Base-by-base conservation (phyloP, 2,113 vertebrate species). In the Notothenia rossii region DNA sequence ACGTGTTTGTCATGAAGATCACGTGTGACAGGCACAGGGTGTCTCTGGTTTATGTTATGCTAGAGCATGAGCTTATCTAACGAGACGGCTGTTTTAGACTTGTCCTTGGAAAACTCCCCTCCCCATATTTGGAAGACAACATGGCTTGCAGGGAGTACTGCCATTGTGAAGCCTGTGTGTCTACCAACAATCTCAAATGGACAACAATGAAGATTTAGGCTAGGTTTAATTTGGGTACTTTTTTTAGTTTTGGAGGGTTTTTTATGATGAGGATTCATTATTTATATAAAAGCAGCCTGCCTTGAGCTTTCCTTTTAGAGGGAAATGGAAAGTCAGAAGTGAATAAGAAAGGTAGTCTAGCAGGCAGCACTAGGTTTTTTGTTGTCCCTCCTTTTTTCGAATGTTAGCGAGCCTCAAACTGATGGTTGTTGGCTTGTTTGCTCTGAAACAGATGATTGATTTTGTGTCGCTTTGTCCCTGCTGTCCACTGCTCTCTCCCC, bases 391-490 rank as follows among this genome's bases (percentile, higher is more conserved):
- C 13, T 60, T 51, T 53, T 54, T 71, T 56, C 45, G 13, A 54
- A 14, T 40, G 61, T 80, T 70, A 63, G 65, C 60, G 43, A 67
- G 50, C 54, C 40, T 66, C 36, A 66, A 58, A 73, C n/a, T 6
- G 77, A 89, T 81, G 70, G 75, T 75, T 73, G 43, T 78, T 53
- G 82, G 70, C 64, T 81, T 82, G 81, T 88, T 90, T 86, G 72
- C 69, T 59, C 71, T 67, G 75, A 87, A 90, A 89, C 85, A 84
- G 74, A 91, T 87, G 84, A 87, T 88, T 87, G 90, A 91, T 91
- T 91, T 88, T 88, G 80, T 89, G 73, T 88, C 83, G 73, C 69
- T 73, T 81, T 67, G 56, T 77, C 77, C 84, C 82, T 76, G 79
- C 86, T 90, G 87, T 84, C 56, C 49, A 65, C 85, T 43, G 25